Evolutionary conservation across 2,113 vertebrate species (phyloP), one percentile per base, ranked within the genome.

Genomic region (Bubo scandiacus): DNA sequence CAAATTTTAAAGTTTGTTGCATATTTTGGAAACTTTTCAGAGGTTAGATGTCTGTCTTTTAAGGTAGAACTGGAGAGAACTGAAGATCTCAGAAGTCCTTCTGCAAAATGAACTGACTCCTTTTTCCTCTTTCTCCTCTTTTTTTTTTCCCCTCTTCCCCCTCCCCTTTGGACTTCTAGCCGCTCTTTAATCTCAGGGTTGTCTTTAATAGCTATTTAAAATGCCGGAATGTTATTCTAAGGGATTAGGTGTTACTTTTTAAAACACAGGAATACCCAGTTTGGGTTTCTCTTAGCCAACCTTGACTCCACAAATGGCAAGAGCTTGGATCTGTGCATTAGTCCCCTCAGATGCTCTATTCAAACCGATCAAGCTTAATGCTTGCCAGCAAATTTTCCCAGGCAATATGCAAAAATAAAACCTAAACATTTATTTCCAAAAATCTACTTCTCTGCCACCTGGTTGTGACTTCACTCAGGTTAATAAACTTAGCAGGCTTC

Each of bases 231-330:
- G 51, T 66, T 77, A 49, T 55, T 92, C 57, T 74, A 36, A 87
- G 59, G 66, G 55, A 81, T 92, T 93, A 81, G 34, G 9, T 91
- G n/a, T 90, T 92, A 70, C 43, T 54, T 92, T 94, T 70, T 88
- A 49, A 88, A 95, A 86, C 30, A 36, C 6, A 52, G 38, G 30
- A 85, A 59, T 78, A 57, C 3, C 2, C 12, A 80, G 36, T 38
- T 74, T 88, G 40, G 14, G 49, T 90, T 90, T 94, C 61, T 17
- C 27, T 77, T 45, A 29, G 34, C 30, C 84, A 84, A 0, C 12
- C 42, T 84, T 45, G 21, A 63, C 58, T 87, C n/a, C 25, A 38
- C 81, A 86, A 88, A 71, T 73, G 75, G 32, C 30, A 75, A 59
- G 80, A 71, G 65, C 42, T 86, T 94, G 68, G 4, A 49, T 70